phyloP scores from a whole-genome alignment of 2,797 vertebrate species.

The Myotis pilosus region DNA sequence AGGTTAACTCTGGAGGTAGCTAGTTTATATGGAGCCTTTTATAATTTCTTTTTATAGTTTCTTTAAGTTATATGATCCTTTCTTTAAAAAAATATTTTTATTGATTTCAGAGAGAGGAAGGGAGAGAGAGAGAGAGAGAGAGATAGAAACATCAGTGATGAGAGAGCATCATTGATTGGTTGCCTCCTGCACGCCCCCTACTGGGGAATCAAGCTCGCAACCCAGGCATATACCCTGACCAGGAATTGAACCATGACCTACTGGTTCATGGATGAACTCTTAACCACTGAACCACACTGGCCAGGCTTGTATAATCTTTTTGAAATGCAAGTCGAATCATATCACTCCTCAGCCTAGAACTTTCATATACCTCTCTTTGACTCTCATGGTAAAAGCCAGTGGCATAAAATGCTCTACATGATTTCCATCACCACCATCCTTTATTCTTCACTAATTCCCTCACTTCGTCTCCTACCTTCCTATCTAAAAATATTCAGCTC shows the following conservation, averaged over 20 bases:
- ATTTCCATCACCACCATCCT: background rate
- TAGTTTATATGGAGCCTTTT: background rate
- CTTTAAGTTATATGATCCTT: background rate
- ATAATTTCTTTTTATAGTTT: background rate
- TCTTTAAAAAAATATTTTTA: too few relatives aligned
- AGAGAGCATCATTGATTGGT: too few relatives aligned
- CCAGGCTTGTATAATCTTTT: background rate
- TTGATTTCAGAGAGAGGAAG: too few relatives aligned
- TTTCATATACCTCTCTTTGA: background rate
- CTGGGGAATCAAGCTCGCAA: too few relatives aligned
- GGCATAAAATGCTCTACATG: background rate
- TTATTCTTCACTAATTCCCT: background rate
- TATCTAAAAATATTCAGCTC: background rate
- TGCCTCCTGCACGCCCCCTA: too few relatives aligned
- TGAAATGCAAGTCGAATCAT: background rate
- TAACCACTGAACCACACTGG: too few relatives aligned
- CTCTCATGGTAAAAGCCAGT: background rate
- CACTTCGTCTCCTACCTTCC: background rate
- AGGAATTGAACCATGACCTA: too few relatives aligned
- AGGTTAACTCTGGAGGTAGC: background rate
- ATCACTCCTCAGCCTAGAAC: background rate
- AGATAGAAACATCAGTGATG: too few relatives aligned
- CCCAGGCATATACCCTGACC: too few relatives aligned
- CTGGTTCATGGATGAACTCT: too few relatives aligned
- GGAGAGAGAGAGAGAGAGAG: too few relatives aligned